phyloP scores from a whole-genome alignment of 2,113 vertebrate species.

The Mormyrus iriodes region DNA sequence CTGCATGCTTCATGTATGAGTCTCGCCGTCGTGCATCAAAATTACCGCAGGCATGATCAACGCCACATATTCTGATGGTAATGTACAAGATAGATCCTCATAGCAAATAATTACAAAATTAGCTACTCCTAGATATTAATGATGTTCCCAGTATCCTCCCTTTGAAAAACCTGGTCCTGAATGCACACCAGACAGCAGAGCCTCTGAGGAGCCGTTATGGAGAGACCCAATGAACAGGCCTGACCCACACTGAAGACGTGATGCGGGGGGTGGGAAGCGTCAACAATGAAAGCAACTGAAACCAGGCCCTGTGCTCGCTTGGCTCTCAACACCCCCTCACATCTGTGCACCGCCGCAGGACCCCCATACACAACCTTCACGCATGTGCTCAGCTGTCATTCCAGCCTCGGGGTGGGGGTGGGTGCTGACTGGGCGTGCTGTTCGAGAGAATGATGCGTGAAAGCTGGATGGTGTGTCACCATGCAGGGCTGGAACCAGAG shows the following conservation, averaged over 20 bases:
- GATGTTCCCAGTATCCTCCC: neutral
- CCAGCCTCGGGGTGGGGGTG: conserved; percentile 52
- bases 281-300: conserved; percentile 59
- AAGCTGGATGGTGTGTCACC: neutral
- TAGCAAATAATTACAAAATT: neutral
- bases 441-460: neutral
- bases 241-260: conserved; percentile 54
- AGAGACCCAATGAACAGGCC: neutral
- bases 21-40: neutral
- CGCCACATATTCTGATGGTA: neutral
- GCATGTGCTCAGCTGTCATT: conserved; percentile 62
- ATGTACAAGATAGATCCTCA: neutral
- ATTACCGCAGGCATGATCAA: neutral
- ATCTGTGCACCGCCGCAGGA: conserved; percentile 31
- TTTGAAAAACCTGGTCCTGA: neutral
- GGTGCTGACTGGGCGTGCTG: neutral
- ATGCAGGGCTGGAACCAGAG: too few relatives aligned
- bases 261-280: conserved; percentile 48
- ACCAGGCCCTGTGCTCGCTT: conserved; percentile 48
- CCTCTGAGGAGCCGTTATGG: neutral
- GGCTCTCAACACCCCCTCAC: conserved; percentile 25
- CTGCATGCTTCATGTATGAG: neutral
- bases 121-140: neutral
- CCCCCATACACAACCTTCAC: conserved; percentile 59
- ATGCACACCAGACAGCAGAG: neutral